phyloP scores from a whole-genome alignment of 2,888 invertebrate species.

The Desoria tigrina region DNA sequence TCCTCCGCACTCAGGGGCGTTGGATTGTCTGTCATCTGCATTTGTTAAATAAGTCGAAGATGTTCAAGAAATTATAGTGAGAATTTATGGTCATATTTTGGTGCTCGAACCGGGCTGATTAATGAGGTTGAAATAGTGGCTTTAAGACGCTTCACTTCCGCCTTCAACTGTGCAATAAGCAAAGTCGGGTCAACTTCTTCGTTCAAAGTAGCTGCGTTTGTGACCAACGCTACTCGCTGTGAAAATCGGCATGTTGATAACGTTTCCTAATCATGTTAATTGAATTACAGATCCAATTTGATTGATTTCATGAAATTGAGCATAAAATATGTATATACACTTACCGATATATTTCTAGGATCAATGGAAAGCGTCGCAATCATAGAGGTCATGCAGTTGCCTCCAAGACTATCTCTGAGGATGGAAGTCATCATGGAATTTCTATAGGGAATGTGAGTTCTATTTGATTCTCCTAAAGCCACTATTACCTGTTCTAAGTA shows the following conservation, averaged over 20 bases:
- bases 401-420: conserved; percentile 61
- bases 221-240: conserved; percentile 61
- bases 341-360: conserved; percentile 55
- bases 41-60: neutral
- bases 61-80: neutral
- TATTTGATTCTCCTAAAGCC: conserved; percentile 56
- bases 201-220: conserved; percentile 59
- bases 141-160: conserved; percentile 58
- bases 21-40: conserved; percentile 28
- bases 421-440: conserved; percentile 63
- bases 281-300: neutral
- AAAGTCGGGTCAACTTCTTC: conserved; percentile 58
- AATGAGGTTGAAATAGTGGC: conserved; percentile 55
- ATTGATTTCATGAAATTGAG: neutral
- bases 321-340: neutral
- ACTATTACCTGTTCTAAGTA: conserved; percentile 60
- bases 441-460: conserved; percentile 59
- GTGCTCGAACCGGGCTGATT: conserved; percentile 47
- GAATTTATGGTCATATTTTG: too few relatives aligned
- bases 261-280: too few relatives aligned
- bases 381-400: conserved; percentile 63
- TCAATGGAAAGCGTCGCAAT: conserved; percentile 60
- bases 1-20: conserved; percentile 40
- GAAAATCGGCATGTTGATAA: conserved; percentile 63
- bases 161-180: conserved; percentile 58